These are phyloP conservation scores for Chymomyza costata DNA, from an alignment of 1,140 invertebrate species.

Conservation along the genomic window DNA sequence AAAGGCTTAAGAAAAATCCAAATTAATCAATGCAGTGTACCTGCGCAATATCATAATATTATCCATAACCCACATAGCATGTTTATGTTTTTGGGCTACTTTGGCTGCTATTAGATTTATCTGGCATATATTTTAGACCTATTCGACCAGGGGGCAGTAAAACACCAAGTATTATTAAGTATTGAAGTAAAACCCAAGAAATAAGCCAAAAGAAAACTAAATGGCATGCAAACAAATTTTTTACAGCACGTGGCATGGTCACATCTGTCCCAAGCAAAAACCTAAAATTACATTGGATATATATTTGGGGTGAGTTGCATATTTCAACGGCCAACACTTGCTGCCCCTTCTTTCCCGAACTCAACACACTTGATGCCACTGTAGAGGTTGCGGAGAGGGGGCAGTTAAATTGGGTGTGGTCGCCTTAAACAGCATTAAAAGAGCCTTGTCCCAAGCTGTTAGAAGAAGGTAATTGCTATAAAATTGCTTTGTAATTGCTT, in stretches of 20 bases:
- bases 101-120: no score
- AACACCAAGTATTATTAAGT: slow-evolving; percentile 14
- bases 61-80: no score
- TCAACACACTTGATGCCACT: background rate
- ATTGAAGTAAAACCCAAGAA: slow-evolving; percentile 21
- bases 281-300: slow-evolving; percentile 44
- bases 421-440: slow-evolving; percentile 51
- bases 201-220: slow-evolving; percentile 12
- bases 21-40: no score
- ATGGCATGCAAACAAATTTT: slow-evolving; percentile 45
- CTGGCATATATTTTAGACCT: no score
- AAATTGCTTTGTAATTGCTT: slow-evolving; percentile 72
- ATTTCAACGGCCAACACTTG: slow-evolving; percentile 48
- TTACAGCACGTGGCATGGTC: slow-evolving; percentile 60
- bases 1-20: no score
- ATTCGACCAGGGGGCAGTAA: no score
- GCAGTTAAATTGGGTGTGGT: slow-evolving; percentile 17
- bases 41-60: no score
- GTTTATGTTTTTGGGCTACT: no score
- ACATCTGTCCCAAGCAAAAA: slow-evolving; percentile 50
- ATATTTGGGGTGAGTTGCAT: slow-evolving; percentile 53
- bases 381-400: background rate
- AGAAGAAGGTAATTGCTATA: slow-evolving; percentile 67
- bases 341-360: background rate
- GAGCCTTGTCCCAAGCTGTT: slow-evolving; percentile 63